These are phyloP conservation scores for Ahaetulla prasina DNA, from an alignment of 2,113 vertebrate species.

Conservation along the genomic window DNA sequence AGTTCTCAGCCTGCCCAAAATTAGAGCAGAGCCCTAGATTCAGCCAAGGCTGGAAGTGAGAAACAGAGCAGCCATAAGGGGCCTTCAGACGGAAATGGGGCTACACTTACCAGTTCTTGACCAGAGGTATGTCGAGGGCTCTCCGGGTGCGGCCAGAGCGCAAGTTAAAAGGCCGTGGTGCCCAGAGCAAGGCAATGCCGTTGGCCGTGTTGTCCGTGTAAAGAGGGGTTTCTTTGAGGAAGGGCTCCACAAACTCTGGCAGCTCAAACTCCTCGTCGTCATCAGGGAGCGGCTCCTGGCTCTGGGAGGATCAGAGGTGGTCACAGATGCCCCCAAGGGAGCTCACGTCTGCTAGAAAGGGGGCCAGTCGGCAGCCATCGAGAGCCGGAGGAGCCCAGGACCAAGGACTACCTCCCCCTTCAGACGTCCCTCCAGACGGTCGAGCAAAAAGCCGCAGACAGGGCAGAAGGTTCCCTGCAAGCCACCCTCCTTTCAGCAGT, in stretches of 20 bases:
- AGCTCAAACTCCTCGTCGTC: conserved; percentile 98
- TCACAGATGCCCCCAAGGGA: neutral
- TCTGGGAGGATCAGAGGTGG: conserved; percentile 66
- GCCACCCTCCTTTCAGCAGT: neutral
- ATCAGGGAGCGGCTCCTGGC: conserved; percentile 93
- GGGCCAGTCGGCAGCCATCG: neutral
- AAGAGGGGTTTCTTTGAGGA: conserved; percentile 94
- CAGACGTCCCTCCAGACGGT: neutral
- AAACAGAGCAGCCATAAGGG: neutral
- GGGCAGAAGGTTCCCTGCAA: neutral
- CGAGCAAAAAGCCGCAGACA: neutral
- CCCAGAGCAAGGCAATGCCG: conserved; percentile 97
- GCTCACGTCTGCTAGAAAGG: too few relatives aligned
- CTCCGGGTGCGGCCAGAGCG: conserved; percentile 93
- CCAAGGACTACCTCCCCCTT: too few relatives aligned
- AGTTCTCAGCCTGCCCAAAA: neutral
- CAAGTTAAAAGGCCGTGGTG: conserved; percentile 93
- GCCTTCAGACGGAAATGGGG: neutral
- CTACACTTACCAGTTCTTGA: conserved; percentile 89
- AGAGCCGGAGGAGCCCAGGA: neutral
- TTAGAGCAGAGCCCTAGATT: neutral
- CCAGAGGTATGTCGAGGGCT: conserved; percentile 93
- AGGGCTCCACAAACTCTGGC: conserved; percentile 93
- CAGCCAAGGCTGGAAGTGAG: neutral
- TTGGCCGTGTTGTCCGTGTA: conserved; percentile 98